Conservation (phyloP, 2,113 vertebrate species). For the Cyprinus carpio region DNA sequence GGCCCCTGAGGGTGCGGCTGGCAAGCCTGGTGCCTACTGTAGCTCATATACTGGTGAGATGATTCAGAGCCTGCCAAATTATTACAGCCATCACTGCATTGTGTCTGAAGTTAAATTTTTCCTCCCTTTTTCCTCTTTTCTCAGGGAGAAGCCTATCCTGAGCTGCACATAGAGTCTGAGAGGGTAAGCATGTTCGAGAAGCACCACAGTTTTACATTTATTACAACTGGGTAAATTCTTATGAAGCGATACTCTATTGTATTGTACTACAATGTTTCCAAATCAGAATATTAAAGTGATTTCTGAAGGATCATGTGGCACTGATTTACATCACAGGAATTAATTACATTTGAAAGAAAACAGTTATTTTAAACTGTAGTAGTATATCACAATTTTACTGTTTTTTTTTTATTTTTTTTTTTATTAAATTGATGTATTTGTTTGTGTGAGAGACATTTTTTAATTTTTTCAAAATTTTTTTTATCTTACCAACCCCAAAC, state of each 20-base stretch:
- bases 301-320: not conserved
- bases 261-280: too few relatives aligned
- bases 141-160: conserved; percentile 87
- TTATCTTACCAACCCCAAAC: too few relatives aligned
- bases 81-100: not conserved
- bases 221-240: too few relatives aligned
- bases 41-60: conserved; percentile 81
- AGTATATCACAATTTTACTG: too few relatives aligned
- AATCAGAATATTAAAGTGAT: too few relatives aligned
- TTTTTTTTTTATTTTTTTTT: too few relatives aligned
- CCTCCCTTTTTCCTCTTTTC: conserved; percentile 32
- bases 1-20: conserved; percentile 81
- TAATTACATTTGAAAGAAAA: not conserved
- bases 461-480: too few relatives aligned
- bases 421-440: too few relatives aligned
- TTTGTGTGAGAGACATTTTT: too few relatives aligned
- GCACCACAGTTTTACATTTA: not conserved
- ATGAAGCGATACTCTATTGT: too few relatives aligned
- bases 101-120: not conserved
- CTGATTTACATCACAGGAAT: too few relatives aligned
- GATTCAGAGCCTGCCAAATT: not conserved
- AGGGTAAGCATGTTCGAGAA: conserved; percentile 72
- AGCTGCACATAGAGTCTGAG: conserved; percentile 75
- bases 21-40: conserved; percentile 86
- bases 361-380: not conserved